Evolutionary conservation across 2,888 invertebrate species (phyloP).

Genomic region (Apamea epomidion): DNA sequence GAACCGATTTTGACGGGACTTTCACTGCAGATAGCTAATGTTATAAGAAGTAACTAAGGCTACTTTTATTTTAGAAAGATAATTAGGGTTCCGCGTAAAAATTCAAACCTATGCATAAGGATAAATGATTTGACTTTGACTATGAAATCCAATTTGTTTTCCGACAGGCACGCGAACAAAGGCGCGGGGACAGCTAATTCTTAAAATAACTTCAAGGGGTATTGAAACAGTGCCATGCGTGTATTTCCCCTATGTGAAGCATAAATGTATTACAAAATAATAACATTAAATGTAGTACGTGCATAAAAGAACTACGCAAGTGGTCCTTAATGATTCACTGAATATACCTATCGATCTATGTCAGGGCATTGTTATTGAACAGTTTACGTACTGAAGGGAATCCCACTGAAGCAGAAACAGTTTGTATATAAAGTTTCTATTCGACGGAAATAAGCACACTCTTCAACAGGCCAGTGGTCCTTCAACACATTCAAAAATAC

Average conservation of each 20-base stretch:
- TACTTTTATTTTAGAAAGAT: too few species aligned
- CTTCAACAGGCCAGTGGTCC: slow-evolving; percentile 4
- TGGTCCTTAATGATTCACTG: slow-evolving; percentile 22
- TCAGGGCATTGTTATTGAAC: background rate
- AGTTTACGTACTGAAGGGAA: slow-evolving; percentile 10
- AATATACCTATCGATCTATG: background rate
- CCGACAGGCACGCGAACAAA: too few species aligned
- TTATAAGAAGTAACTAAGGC: too few species aligned
- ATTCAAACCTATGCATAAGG: too few species aligned
- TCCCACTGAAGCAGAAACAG: background rate
- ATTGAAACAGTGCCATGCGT: background rate
- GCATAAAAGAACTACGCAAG: background rate
- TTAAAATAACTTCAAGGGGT: background rate
- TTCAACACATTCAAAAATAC: slow-evolving; percentile 55
- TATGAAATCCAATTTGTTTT: too few species aligned
- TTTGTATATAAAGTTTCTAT: slow-evolving; percentile 43
- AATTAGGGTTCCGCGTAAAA: too few species aligned
- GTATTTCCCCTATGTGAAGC: background rate
- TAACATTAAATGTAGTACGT: background rate
- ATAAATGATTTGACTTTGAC: too few species aligned
- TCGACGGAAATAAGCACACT: slow-evolving; percentile 1
- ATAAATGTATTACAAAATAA: background rate
- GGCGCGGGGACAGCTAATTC: too few species aligned
- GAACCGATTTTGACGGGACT: too few species aligned
- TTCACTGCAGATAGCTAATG: too few species aligned